Percentiles rank a stretch among this genome's conserved stretches.
phyloP scores from a whole-genome alignment of 2,113 vertebrate species.

The Agapornis roseicollis region DNA sequence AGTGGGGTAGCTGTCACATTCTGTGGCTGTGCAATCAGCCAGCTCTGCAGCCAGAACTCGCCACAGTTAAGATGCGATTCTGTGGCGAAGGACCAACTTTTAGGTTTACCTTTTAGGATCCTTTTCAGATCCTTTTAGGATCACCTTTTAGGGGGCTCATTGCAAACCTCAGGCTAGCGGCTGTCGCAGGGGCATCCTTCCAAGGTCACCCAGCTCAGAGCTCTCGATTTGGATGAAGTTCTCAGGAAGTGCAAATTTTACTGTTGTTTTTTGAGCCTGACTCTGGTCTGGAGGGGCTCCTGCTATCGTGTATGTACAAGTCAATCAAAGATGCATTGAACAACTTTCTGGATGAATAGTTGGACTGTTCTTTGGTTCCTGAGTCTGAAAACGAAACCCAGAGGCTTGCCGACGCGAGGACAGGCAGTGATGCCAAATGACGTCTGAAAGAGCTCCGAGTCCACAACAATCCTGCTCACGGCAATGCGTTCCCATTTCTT shows the following conservation, averaged over 20 bases:
- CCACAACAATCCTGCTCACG: background rate
- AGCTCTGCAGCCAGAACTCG: background rate
- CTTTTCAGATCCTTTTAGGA: background rate
- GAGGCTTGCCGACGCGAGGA: background rate
- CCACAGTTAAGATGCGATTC: background rate
- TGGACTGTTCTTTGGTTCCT: background rate
- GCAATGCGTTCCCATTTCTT: background rate
- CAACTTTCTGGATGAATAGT: background rate
- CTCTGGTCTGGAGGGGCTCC: background rate
- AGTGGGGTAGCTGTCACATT: background rate
- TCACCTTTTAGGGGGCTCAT: background rate
- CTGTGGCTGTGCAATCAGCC: background rate
- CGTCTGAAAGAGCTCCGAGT: conserved; percentile 31
- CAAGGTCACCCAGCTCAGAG: background rate
- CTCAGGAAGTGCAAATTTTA: background rate
- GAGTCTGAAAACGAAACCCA: conserved; percentile 2
- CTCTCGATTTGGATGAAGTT: background rate
- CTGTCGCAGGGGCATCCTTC: background rate
- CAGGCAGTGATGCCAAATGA: conserved; percentile 40
- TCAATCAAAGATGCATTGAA: background rate
- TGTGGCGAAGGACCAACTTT: background rate
- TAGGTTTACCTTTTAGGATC: no score
- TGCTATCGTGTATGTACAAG: fast-evolving
- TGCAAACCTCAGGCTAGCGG: background rate
- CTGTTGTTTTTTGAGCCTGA: background rate